A percentile compares a stretch with the other conserved stretches of the same genome.
phyloP scores from a whole-genome alignment of 1,140 invertebrate genomes.

The Drosophila oshimai region DNA sequence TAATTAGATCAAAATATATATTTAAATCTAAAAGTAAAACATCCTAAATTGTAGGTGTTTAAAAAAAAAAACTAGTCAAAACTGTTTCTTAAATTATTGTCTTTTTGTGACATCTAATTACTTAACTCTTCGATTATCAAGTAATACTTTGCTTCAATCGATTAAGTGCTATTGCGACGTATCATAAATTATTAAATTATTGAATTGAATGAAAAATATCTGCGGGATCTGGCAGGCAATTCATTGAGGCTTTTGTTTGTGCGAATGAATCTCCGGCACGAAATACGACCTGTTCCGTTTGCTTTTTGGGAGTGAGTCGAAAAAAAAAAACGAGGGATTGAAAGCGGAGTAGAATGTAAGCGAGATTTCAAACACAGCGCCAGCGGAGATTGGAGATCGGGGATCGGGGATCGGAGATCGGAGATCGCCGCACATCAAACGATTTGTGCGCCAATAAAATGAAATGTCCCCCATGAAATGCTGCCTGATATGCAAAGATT shows the following conservation, averaged over 20 bases:
- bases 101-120: background rate
- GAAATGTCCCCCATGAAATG: constrained; percentile 70
- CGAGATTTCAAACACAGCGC: constrained; percentile 26
- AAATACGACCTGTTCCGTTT: constrained; percentile 29
- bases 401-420: too few species aligned
- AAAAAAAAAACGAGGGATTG: constrained; percentile 25
- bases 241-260: constrained; percentile 31
- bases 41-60: too few species aligned
- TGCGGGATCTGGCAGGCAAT: constrained; percentile 11
- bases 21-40: too few species aligned
- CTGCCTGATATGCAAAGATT: constrained; percentile 78
- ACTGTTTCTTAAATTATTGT: too few species aligned
- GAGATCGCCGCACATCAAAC: constrained; percentile 69
- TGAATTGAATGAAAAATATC: constrained; percentile 30
- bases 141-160: constrained; percentile 15
- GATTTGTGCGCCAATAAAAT: constrained; percentile 77
- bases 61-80: too few species aligned
- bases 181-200: constrained; percentile 36
- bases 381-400: too few species aligned
- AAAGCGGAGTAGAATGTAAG: constrained; percentile 41
- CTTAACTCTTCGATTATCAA: background rate
- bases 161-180: constrained; percentile 28
- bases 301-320: constrained; percentile 32
- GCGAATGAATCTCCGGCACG: constrained; percentile 7
- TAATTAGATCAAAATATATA: too few species aligned